Evolutionary conservation across 2,888 invertebrate genomes (phyloP).

Genomic region (Synanthedon myopaeformis): DNA sequence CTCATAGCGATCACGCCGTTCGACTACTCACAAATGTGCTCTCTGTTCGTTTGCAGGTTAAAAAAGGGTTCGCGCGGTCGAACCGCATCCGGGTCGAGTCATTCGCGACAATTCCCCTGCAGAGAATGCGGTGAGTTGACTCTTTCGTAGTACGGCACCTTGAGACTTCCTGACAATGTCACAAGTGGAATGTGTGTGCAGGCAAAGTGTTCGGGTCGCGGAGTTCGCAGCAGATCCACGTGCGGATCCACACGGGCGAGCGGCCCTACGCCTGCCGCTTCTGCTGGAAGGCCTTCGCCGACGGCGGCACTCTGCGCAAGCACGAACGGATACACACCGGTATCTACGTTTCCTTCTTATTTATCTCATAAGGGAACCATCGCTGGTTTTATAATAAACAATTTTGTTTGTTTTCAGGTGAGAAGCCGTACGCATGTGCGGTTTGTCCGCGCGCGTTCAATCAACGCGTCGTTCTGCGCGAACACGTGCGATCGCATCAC

Average conservation of each 20-base stretch:
- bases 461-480: slow-evolving; percentile 85
- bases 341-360: slow-evolving; percentile 8
- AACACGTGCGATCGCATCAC: slow-evolving; percentile 88
- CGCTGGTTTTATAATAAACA: neutral
- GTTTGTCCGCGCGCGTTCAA: slow-evolving; percentile 90
- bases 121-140: slow-evolving; percentile 75
- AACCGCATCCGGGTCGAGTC: slow-evolving; percentile 34
- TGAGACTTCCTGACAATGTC: too few species aligned
- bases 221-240: slow-evolving; percentile 87
- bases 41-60: slow-evolving; percentile 30
- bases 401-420: slow-evolving; percentile 47
- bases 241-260: slow-evolving; percentile 87
- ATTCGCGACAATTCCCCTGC: slow-evolving; percentile 78
- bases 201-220: slow-evolving; percentile 86
- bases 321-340: slow-evolving; percentile 89
- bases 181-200: slow-evolving; percentile 11
- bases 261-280: slow-evolving; percentile 86
- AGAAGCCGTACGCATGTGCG: slow-evolving; percentile 89
- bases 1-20: neutral
- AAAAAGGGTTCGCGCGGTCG: slow-evolving; percentile 42
- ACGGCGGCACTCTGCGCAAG: slow-evolving; percentile 86
- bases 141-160: neutral
- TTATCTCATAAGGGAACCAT: too few species aligned
- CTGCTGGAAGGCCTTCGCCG: slow-evolving; percentile 91
- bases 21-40: neutral